Evolutionary conservation across 2,113 vertebrate species (phyloP).

Genomic region (Dasyornis broadbenti): DNA sequence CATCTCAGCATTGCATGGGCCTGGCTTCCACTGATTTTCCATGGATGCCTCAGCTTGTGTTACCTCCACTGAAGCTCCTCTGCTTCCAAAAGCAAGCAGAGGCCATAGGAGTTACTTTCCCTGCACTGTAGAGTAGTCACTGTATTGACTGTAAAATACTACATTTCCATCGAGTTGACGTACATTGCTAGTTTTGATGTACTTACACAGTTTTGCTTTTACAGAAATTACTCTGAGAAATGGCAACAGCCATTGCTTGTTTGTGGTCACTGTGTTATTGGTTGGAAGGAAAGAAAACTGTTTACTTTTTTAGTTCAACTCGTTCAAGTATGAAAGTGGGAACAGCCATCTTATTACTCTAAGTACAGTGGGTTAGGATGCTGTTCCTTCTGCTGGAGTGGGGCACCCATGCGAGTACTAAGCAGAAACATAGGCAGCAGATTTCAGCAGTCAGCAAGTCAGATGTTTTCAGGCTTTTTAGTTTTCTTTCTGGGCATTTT

Average conservation of each 20-base stretch:
- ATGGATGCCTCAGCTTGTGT: not conserved
- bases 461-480: not conserved
- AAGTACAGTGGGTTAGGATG: not conserved
- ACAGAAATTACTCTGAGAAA: not conserved
- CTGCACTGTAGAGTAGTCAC: not conserved
- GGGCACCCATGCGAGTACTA: not conserved
- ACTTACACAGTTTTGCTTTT: not conserved
- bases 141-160: not conserved
- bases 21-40: not conserved
- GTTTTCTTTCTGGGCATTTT: not conserved
- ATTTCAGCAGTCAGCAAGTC: not conserved
- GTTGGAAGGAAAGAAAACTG: not conserved
- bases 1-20: accelerated
- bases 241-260: not conserved
- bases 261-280: not conserved
- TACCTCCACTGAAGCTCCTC: not conserved
- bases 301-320: not conserved
- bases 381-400: not conserved
- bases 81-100: not conserved
- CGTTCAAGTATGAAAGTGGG: not conserved
- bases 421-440: not conserved
- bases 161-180: not conserved
- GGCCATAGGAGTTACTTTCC: not conserved
- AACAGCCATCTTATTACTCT: not conserved
- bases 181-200: not conserved